Conservation (phyloP, 2,888 invertebrate genomes). For the Drosophila putrida region DNA sequence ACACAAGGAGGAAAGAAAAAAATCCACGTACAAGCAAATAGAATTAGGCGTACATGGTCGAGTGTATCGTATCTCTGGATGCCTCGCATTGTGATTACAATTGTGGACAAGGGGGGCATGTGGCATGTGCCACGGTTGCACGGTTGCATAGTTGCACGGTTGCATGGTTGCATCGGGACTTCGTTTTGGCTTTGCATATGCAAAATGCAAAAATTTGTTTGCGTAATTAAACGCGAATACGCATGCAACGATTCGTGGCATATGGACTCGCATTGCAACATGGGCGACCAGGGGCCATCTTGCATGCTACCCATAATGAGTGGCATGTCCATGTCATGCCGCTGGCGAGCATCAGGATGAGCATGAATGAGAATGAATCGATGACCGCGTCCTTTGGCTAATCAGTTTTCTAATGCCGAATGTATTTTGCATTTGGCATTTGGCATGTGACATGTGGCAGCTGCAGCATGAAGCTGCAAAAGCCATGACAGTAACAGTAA, state of each 20-base stretch:
- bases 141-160: slow-evolving; percentile 1
- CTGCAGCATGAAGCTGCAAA: background rate
- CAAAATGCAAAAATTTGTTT: slow-evolving; percentile 58
- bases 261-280: background rate
- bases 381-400: slow-evolving; percentile 15
- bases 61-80: background rate
- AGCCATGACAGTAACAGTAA: background rate
- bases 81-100: slow-evolving; percentile 11
- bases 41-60: slow-evolving; percentile 54
- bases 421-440: slow-evolving; percentile 1
- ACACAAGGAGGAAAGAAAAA: background rate
- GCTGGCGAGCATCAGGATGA: background rate
- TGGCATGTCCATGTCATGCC: slow-evolving; percentile 16
- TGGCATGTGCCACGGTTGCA: slow-evolving; percentile 6
- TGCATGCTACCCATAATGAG: slow-evolving; percentile 34
- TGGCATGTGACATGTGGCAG: background rate
- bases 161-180: slow-evolving; percentile 9
- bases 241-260: slow-evolving; percentile 13
- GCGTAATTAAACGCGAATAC: slow-evolving; percentile 55
- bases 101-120: background rate
- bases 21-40: slow-evolving; percentile 47
- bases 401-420: slow-evolving; percentile 23
- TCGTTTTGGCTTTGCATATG: slow-evolving; percentile 24
- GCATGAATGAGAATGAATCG: slow-evolving; percentile 3
- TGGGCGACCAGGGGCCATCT: slow-evolving; percentile 5